A percentile compares a stretch with the other conserved stretches of the same genome.
These are phyloP conservation scores for Hylaeus volcanicus DNA, from an alignment of 1,140 invertebrate species.

Conservation along the genomic window DNA sequence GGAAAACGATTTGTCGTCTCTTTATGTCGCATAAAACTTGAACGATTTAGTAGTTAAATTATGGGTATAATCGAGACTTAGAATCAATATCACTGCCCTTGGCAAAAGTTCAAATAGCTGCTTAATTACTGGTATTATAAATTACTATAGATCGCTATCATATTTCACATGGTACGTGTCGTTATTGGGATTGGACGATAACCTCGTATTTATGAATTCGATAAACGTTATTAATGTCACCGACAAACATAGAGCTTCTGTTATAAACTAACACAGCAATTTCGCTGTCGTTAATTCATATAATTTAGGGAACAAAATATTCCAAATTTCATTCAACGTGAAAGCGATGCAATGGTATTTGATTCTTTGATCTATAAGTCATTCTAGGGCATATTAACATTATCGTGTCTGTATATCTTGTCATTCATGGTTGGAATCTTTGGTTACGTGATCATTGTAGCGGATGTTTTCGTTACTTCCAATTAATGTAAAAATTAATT, in stretches of 20 bases:
- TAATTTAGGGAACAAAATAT: background rate
- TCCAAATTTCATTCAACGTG: background rate
- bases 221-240: background rate
- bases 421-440: too few species aligned
- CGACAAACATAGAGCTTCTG: background rate
- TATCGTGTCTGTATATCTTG: too few species aligned
- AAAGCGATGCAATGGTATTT: background rate
- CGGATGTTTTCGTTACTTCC: too few species aligned
- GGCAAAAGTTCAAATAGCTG: conserved; percentile 2
- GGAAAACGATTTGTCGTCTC: too few species aligned
- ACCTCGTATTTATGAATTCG: conserved; percentile 6
- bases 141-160: background rate
- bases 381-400: too few species aligned
- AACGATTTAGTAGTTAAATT: background rate
- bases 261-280: background rate
- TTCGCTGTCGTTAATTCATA: background rate
- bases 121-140: conserved; percentile 2
- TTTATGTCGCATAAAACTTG: background rate
- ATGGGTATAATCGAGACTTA: background rate
- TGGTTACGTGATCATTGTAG: too few species aligned
- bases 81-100: background rate
- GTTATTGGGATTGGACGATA: background rate
- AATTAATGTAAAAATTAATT: too few species aligned
- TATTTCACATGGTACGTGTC: background rate
- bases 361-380: too few species aligned